Base-by-base conservation (phyloP, 2,113 vertebrate genomes). In the Phyllostomus hastatus region DNA sequence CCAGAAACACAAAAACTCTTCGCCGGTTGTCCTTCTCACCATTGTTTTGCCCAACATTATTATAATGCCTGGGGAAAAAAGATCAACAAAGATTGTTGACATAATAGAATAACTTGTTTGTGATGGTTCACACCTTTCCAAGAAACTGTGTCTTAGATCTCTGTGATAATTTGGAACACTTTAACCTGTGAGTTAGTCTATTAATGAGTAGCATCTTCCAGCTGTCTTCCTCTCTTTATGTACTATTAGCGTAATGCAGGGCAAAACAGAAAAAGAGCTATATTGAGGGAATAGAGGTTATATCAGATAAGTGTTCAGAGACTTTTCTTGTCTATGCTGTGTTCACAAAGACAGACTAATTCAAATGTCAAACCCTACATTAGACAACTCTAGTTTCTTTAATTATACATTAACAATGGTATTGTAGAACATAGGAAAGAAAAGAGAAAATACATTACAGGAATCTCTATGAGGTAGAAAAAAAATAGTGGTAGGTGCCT, bases 121-220 rank as follows among this genome's bases (percentile, higher is more conserved):
- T 64, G 70, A 66, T 19, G 67, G 54, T 82, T 85, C 83, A 90
- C 66, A 92, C 59, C 33, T 96, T 96, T 94, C 69, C 22, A 88
- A 91, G 35, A 69, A 52, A 80, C 31, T 38, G 3, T 79, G 35
- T 78, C 80, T 90, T 85, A 61, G 22, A 84, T 70, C n/a, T 85
- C 46, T 33, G 17, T 61, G 22, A 95, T 92, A 75, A 97, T 95
- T 88, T 46, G 33, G 43, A 75, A 78, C 57, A 33, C 54, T 88
- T 88, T 92, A 95, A 59, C 70, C 67, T 28, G 52, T 73, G 75
- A 88, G 6, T 76, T n/a, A 43, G 28, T 90, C 79, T 94, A 50
- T 90, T 97, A 88, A 72, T 19, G 73, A 79, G 61, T 41, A 88
- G 19, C 24, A 10, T 90, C 91, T 97, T 95, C 90, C 85, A 88